Conservation (phyloP, 2,888 invertebrate species). For the Drosophila pseudotalamancana region DNA sequence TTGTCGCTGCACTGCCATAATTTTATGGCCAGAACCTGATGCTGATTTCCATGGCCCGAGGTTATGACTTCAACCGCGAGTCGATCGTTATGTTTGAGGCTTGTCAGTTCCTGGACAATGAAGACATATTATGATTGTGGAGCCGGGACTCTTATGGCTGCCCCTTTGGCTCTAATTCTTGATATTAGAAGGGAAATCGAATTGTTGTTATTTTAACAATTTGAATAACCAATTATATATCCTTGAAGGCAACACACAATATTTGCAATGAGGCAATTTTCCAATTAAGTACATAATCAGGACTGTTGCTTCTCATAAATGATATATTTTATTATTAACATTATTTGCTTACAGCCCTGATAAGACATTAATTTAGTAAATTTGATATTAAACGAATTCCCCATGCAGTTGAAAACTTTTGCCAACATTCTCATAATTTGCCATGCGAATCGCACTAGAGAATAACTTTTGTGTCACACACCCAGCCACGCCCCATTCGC, state of each 20-base stretch:
- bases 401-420: slow-evolving; percentile 11
- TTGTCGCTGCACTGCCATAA: slow-evolving; percentile 45
- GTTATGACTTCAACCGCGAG: slow-evolving; percentile 38
- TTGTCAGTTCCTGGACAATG: slow-evolving; percentile 47
- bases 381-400: not conserved
- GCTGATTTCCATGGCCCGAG: slow-evolving; percentile 59
- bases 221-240: not conserved
- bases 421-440: slow-evolving; percentile 44
- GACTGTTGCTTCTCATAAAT: not conserved
- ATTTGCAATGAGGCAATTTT: not conserved
- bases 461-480: slow-evolving; percentile 40
- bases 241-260: not conserved
- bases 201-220: not conserved
- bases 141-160: slow-evolving; percentile 13
- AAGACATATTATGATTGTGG: slow-evolving; percentile 45
- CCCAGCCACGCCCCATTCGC: not conserved
- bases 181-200: slow-evolving; percentile 16
- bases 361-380: not conserved
- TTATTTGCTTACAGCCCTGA: not conserved
- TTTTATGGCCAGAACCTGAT: slow-evolving; percentile 51
- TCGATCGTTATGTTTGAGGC: slow-evolving; percentile 25
- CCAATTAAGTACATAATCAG: not conserved
- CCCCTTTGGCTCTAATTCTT: slow-evolving; percentile 24
- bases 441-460: slow-evolving; percentile 40
- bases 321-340: not conserved